Evolutionary conservation across 2,797 vertebrate genomes (phyloP).

Genomic region (Champsocephalus gunnari): DNA sequence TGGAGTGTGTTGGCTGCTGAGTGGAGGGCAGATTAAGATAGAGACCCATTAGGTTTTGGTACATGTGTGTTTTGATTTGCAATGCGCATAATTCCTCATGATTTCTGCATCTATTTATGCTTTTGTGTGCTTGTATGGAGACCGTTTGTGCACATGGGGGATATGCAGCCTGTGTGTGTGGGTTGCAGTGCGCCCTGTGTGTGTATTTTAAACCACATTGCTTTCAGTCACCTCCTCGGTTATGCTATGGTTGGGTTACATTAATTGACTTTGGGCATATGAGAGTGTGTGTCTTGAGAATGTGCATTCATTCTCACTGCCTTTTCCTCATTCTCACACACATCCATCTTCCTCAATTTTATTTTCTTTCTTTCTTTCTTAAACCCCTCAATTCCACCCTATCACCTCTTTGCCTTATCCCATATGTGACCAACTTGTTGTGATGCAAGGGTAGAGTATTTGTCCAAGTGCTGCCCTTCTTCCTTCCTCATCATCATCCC

Average conservation of each 20-base stretch:
- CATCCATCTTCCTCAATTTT: background rate
- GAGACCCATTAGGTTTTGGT: conserved; percentile 52
- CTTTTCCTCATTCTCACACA: conserved; percentile 3
- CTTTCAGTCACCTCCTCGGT: conserved; percentile 23
- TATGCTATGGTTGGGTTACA: conserved; percentile 17
- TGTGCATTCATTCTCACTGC: conserved; percentile 30
- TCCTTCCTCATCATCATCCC: conserved; percentile 53
- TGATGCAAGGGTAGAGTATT: conserved; percentile 53
- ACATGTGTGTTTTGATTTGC: conserved; percentile 45
- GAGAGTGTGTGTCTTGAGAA: conserved; percentile 31
- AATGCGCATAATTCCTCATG: conserved; percentile 21
- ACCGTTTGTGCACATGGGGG: too few relatives aligned
- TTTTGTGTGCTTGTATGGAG: background rate
- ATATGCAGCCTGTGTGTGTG: conserved; percentile 1
- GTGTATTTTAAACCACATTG: conserved; percentile 27
- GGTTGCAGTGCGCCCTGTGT: conserved; percentile 11
- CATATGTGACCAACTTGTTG: conserved; percentile 63
- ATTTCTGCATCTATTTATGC: background rate
- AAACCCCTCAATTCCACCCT: conserved; percentile 9
- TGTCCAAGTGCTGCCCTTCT: conserved; percentile 31
- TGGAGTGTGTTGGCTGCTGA: conserved; percentile 62
- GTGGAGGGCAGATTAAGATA: conserved; percentile 64
- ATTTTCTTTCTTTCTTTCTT: background rate
- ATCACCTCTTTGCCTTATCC: conserved; percentile 17
- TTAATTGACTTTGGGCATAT: conserved; percentile 37